Conservation (phyloP, 2,797 vertebrate genomes). For the Sebastiscus albofasciatus region DNA sequence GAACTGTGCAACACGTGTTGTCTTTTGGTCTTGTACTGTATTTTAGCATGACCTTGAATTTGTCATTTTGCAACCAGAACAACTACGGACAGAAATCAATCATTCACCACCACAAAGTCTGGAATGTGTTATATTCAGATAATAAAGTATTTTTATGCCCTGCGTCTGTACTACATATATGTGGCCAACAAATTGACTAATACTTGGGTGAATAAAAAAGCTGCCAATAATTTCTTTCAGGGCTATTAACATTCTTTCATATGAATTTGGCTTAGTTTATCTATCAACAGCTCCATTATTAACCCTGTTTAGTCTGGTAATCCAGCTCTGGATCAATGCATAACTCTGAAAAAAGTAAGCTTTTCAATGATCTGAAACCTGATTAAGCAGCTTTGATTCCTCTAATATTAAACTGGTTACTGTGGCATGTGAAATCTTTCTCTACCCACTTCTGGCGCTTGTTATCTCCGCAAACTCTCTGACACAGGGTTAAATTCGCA, state of each 20-base stretch:
- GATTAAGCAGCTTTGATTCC: conserved; percentile 28
- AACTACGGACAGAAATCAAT: conserved; percentile 5
- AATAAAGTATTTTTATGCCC: background rate
- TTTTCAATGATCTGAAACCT: conserved; percentile 39
- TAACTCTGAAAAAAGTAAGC: conserved; percentile 33
- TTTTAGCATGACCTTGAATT: background rate
- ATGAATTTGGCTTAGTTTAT: conserved; percentile 38
- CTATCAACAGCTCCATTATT: conserved; percentile 21
- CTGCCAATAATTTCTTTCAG: conserved; percentile 14
- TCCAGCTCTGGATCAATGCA: conserved; percentile 47
- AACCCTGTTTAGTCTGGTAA: conserved; percentile 36
- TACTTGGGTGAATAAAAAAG: background rate
- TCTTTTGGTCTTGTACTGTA: background rate
- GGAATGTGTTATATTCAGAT: conserved; percentile 5
- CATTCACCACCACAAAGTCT: background rate
- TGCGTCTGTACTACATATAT: background rate
- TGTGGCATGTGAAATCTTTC: conserved; percentile 25
- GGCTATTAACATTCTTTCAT: conserved; percentile 26
- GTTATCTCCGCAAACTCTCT: conserved; percentile 15
- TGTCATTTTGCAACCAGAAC: background rate
- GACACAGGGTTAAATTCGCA: background rate
- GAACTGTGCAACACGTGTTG: background rate
- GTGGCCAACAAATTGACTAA: background rate
- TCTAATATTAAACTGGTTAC: conserved; percentile 19
- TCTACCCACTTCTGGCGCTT: conserved; percentile 1